Evolutionary conservation across 2,888 invertebrate genomes (phyloP).

Genomic region (Drosophila birchii): DNA sequence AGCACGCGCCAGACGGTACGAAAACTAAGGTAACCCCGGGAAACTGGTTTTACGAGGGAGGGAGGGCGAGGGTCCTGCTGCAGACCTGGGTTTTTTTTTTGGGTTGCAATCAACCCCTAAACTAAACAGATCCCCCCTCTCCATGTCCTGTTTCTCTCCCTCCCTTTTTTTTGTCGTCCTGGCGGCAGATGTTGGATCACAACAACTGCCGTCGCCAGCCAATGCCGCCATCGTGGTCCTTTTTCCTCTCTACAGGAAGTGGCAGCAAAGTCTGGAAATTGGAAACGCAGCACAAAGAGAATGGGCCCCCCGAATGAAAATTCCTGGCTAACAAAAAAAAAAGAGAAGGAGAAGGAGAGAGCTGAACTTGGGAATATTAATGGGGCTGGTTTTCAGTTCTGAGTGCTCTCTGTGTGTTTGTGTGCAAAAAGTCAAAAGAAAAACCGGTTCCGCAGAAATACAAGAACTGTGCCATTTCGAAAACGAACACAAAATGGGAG

Average conservation of each 20-base stretch:
- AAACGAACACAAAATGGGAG: slow-evolving; percentile 38
- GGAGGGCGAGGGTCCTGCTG: slow-evolving; percentile 43
- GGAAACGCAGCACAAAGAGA: slow-evolving; percentile 26
- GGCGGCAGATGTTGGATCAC: slow-evolving; percentile 42
- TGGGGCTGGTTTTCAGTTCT: slow-evolving; percentile 33
- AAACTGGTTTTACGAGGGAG: slow-evolving; percentile 51
- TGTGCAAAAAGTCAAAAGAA: slow-evolving; percentile 79
- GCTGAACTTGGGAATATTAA: slow-evolving; percentile 29
- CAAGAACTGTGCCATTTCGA: slow-evolving; percentile 77
- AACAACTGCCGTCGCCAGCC: slow-evolving; percentile 33
- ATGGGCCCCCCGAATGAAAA: slow-evolving; percentile 27
- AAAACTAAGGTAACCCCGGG: slow-evolving; percentile 57
- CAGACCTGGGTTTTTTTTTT: slow-evolving; percentile 36
- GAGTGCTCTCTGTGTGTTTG: slow-evolving; percentile 5
- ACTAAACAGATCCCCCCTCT: slow-evolving; percentile 44
- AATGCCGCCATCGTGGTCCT: not conserved
- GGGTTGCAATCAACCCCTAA: slow-evolving; percentile 63
- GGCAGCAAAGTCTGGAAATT: slow-evolving; percentile 29
- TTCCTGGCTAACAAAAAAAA: slow-evolving; percentile 5
- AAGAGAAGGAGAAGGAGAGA: slow-evolving; percentile 14
- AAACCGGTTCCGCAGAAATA: slow-evolving; percentile 75
- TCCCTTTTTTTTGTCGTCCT: slow-evolving; percentile 11
- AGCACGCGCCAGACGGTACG: slow-evolving; percentile 72
- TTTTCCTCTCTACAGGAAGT: slow-evolving; percentile 32
- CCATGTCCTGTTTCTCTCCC: not conserved